phyloP scores from a whole-genome alignment of 2,797 vertebrate genomes.

The Pantherophis vulpinus region DNA sequence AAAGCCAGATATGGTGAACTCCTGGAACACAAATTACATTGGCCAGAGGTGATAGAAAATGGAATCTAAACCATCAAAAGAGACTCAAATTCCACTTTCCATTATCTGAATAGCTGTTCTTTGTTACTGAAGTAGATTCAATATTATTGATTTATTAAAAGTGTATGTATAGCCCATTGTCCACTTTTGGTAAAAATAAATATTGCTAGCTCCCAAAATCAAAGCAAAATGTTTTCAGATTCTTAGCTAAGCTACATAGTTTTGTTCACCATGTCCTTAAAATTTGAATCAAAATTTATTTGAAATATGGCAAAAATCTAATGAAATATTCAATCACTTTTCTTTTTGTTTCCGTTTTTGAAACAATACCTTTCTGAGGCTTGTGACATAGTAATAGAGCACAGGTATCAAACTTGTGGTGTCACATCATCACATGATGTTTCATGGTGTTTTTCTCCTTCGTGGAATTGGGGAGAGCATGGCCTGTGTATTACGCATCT shows the following conservation, averaged over 20 bases:
- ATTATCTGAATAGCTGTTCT: neutral
- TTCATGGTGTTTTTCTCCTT: too few species aligned
- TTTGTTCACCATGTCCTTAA: neutral
- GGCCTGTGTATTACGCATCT: too few species aligned
- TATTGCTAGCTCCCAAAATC: neutral
- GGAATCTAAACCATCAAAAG: neutral
- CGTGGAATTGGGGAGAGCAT: too few species aligned
- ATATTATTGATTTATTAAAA: neutral
- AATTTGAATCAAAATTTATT: neutral
- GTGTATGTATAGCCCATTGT: neutral
- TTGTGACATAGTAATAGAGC: neutral
- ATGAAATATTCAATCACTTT: neutral
- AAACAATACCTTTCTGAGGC: neutral
- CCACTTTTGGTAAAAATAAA: neutral
- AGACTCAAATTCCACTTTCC: neutral
- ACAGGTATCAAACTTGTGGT: too few species aligned
- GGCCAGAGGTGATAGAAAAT: neutral
- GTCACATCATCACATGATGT: too few species aligned
- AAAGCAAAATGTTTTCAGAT: neutral
- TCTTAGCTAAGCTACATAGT: neutral
- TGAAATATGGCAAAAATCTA: neutral
- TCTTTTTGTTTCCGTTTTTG: neutral
- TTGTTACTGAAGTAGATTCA: neutral
- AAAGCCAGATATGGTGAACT: neutral
- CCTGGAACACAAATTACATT: neutral